Evolutionary conservation across 2,888 invertebrate genomes (phyloP), one percentile per base, ranked within the genome.

Genomic region (Loripinus fragilis): DNA sequence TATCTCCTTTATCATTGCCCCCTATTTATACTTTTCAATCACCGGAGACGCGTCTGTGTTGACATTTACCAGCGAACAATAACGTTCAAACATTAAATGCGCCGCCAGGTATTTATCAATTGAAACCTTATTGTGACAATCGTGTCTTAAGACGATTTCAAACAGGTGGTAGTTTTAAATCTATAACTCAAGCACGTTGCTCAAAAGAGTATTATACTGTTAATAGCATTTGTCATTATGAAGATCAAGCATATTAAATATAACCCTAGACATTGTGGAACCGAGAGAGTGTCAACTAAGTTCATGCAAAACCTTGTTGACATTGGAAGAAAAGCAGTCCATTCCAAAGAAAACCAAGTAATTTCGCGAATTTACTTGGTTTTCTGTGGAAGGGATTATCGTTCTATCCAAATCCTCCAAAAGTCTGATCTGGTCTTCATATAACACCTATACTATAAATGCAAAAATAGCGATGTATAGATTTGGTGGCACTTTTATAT

Each of bases 181-280:
- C 60, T 33, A 60, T 60, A 60, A 60, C 60, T 60, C 60, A 60
- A 60, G 60, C 60, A 60, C 66, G 66, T 38, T 66, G 38, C 66
- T 28, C 67, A 68, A 74, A 76, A 73, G 78, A 55, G 78, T 73
- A 79, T 82, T 82, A 74, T 65, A 71, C 64, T 76, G 76, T 74
- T 83, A 80, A 80, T 78, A 80, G 80, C 73, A 80, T 78, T 80
- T 80, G 80, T 78, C 83, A 78, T 79, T 75, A 38, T 50, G 42
- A 75, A 73, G 73, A 77, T 76, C 70, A 73, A 73, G 73, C 73
- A 75, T 71, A 73, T 71, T 78, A 78, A 76, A 78, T 80, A 74
- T 68, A 76, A 76, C 69, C 73, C 76, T 77, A 83, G 83, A 83
- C 83, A 78, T 78, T 33, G 60, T 80, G 83, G 83, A 75, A 80